Evolutionary conservation across 35 echinoderm and acorn worm genomes (phyloP).

Genomic region (Anneissia japonica): DNA sequence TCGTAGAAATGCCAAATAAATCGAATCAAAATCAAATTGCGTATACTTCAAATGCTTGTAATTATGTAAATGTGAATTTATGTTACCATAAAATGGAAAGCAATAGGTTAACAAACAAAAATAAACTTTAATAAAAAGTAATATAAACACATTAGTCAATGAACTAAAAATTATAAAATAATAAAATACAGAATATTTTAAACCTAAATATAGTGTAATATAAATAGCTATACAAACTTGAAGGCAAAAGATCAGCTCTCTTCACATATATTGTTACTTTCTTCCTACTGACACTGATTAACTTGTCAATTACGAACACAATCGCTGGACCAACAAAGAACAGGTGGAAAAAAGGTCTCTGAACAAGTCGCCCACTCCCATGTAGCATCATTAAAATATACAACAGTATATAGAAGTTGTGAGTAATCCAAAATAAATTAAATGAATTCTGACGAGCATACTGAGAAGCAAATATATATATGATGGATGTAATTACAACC

Average conservation of each 20-base stretch:
- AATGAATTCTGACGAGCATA: slow-evolving; percentile 52
- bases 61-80: too few species aligned
- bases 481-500: slow-evolving; percentile 37
- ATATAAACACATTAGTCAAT: too few species aligned
- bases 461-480: slow-evolving; percentile 58
- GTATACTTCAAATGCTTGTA: too few species aligned
- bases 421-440: slow-evolving; percentile 69
- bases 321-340: slow-evolving; percentile 59
- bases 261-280: slow-evolving; percentile 49
- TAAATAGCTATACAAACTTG: slow-evolving; percentile 17
- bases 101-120: too few species aligned
- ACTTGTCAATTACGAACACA: slow-evolving; percentile 58
- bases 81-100: too few species aligned
- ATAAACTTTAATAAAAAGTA: too few species aligned
- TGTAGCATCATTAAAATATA: slow-evolving; percentile 55
- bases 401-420: slow-evolving; percentile 55
- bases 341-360: slow-evolving; percentile 38
- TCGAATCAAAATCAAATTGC: too few species aligned
- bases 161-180: too few species aligned
- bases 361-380: slow-evolving; percentile 50
- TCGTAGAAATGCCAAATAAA: too few species aligned
- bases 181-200: too few species aligned
- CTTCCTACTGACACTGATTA: slow-evolving; percentile 50
- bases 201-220: too few species aligned
- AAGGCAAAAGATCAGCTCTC: slow-evolving; percentile 48